Evolutionary conservation across 2,797 vertebrate genomes (phyloP), one percentile per base, ranked within the genome.

Genomic region (Notolabrus celidotus): DNA sequence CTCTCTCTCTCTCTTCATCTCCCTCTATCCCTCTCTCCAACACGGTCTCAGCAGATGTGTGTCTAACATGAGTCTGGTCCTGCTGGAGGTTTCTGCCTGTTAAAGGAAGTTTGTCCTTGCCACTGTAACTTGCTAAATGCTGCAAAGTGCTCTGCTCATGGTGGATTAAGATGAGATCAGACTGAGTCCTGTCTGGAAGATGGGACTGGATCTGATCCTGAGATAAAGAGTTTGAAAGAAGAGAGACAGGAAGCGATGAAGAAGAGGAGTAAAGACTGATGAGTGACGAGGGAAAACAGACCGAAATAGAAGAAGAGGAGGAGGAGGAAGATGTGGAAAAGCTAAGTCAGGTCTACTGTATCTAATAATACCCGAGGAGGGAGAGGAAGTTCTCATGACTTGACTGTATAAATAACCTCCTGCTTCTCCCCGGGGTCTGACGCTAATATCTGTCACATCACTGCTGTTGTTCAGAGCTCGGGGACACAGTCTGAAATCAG

Each of bases 321-420:
- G 47, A 27, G 8, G 46, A 49, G 15, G 10, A 54, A 41, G 31
- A 59, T 72, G 67, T 50, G 57, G 76, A 76, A 77, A 74, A 52
- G 67, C 80, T 51, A 69, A 59, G 68, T 77, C 43, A 69, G 45
- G 31, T 71, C 70, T 67, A 27, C 45, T 58, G 73, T 22, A 33
- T 84, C 74, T 90, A 87, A 73, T 67, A 83, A 85, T 82, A 79
- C 36, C 31, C 42, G 27, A 31, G 33, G 8, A 71, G 38, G 27
- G 65, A 69, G 55, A 51, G 80, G 76, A 83, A 70, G 77, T 92
- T 92, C 90, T 86, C 89, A 92, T 84, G 88, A 85, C 82, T 80
- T 54, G 67, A 72, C 61, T 53, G 58, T 71, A 85, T 74, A 83
- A 89, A 88, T 87, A 88, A 60, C 49, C 33, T 17, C 17, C 36